phyloP scores from a whole-genome alignment of 2,797 vertebrate genomes.

The Gallinago nigripennis region DNA sequence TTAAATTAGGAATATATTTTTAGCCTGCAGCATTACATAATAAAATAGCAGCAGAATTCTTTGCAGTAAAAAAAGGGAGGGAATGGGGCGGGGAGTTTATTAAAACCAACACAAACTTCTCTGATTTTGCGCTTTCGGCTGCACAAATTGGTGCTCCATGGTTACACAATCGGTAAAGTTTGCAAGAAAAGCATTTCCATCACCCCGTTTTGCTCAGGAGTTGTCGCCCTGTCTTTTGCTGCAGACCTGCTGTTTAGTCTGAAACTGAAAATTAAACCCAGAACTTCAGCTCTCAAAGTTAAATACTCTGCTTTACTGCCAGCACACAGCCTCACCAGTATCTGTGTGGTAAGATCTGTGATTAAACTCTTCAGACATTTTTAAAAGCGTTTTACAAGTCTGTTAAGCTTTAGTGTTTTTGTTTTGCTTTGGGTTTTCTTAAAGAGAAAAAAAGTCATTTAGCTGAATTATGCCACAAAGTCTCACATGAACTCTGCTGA shows the following conservation, averaged over 20 bases:
- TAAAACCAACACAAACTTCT: conserved; percentile 15
- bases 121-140: not conserved
- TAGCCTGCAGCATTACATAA: conserved; percentile 48
- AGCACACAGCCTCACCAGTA: conserved; percentile 8
- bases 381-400: conserved; percentile 51
- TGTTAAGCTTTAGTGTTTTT: conserved; percentile 11
- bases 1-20: conserved; percentile 63
- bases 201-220: conserved; percentile 15
- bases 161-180: conserved; percentile 14
- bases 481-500: not conserved
- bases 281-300: conserved; percentile 52
- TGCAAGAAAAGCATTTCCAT: conserved; percentile 33
- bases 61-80: conserved; percentile 5
- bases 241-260: conserved; percentile 72
- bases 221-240: conserved; percentile 27
- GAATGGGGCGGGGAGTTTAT: not conserved
- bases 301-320: conserved; percentile 38
- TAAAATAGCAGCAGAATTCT: conserved; percentile 62
- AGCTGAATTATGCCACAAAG: not conserved
- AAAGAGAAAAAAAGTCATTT: not conserved
- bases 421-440: not conserved
- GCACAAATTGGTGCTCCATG: not conserved
- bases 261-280: conserved; percentile 73
- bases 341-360: conserved; percentile 44
- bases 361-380: conserved; percentile 50